A percentile compares a stretch with the other conserved stretches of the same genome.
phyloP scores from a whole-genome alignment of 2,113 vertebrate species.

The Alaudala cheleensis region DNA sequence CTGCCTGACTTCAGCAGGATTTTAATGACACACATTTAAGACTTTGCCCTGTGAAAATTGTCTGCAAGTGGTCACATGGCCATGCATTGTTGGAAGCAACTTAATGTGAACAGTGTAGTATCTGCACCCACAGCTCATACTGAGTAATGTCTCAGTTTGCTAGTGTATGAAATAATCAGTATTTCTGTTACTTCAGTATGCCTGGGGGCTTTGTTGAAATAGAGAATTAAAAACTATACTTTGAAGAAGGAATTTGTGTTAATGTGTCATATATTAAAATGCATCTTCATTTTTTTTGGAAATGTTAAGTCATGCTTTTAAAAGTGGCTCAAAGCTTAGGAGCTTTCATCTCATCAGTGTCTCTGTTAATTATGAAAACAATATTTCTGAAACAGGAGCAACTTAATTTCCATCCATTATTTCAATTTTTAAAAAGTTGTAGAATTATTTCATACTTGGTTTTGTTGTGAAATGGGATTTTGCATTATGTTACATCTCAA shows the following conservation, averaged over 20 bases:
- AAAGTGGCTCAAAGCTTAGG: not conserved
- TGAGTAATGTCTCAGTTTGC: not conserved
- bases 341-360: not conserved
- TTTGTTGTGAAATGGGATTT: not conserved
- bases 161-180: not conserved
- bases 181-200: not conserved
- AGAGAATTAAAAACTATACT: not conserved
- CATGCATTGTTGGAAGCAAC: rapidly evolving
- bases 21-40: not conserved
- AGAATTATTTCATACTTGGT: not conserved
- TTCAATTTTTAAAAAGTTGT: not conserved
- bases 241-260: not conserved
- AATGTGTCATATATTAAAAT: not conserved
- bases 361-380: not conserved
- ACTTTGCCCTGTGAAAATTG: not conserved
- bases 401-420: not conserved
- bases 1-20: not conserved
- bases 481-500: not conserved
- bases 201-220: not conserved
- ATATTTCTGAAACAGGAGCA: not conserved
- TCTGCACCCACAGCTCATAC: not conserved
- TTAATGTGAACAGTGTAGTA: not conserved
- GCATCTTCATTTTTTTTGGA: not conserved
- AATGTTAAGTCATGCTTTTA: not conserved
- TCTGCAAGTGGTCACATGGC: not conserved